Percentiles rank a stretch among this genome's conserved stretches.
Conservation (phyloP, 2,888 invertebrate genomes). For the Euplagia quadripunctaria region DNA sequence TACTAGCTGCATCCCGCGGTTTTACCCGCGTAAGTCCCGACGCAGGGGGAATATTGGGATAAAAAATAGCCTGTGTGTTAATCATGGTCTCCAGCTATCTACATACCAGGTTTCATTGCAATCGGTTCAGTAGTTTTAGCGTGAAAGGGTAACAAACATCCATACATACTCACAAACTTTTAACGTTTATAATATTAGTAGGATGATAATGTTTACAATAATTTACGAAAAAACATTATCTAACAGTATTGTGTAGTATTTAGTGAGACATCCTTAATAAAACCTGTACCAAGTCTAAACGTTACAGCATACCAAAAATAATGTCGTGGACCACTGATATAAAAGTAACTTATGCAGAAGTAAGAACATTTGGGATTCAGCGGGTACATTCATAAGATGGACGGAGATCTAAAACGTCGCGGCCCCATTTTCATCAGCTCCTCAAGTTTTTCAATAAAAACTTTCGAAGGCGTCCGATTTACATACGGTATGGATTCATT, state of each 20-base stretch:
- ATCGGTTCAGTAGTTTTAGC: no score
- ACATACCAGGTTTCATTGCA: no score
- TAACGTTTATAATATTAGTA: no score
- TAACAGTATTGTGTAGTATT: no score
- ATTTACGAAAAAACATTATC: no score
- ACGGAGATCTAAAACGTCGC: constrained; percentile 78
- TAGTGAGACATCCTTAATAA: neutral
- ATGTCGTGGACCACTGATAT: constrained; percentile 30
- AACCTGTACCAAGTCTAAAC: neutral
- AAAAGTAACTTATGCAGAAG: constrained; percentile 56
- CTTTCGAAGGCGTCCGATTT: constrained; percentile 83
- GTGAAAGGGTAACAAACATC: no score
- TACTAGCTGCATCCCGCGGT: no score
- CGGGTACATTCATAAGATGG: constrained; percentile 74
- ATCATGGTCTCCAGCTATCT: no score
- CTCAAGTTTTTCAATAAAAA: constrained; percentile 87
- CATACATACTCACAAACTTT: no score
- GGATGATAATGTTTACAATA: neutral
- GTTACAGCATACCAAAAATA: neutral
- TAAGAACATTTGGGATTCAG: constrained; percentile 69
- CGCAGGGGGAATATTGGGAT: no score
- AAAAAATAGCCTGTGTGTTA: no score
- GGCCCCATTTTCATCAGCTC: constrained; percentile 84
- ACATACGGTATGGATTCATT: constrained; percentile 86
- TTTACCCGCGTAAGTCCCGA: no score